Evolutionary conservation across 2,888 invertebrate genomes (phyloP).

Genomic region (Helobdella robusta): DNA sequence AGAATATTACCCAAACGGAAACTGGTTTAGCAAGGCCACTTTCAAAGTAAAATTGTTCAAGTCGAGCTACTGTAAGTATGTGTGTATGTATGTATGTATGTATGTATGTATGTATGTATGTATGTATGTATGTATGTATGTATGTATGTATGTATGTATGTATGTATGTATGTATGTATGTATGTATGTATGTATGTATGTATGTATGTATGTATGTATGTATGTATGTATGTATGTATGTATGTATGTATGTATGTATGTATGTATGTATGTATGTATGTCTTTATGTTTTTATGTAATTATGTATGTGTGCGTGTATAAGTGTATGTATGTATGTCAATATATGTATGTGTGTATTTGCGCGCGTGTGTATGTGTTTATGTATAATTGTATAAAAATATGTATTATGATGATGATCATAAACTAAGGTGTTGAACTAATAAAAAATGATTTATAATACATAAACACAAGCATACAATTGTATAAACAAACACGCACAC

Average conservation of each 20-base stretch:
- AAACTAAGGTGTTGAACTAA: too few relatives aligned
- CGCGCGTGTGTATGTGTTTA: background rate
- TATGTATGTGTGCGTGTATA: slow-evolving; percentile 2
- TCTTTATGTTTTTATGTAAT: background rate
- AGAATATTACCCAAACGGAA: too few relatives aligned
- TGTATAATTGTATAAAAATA: background rate
- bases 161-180: background rate
- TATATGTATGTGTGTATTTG: background rate
- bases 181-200: slow-evolving; percentile 2
- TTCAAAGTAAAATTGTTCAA: too few relatives aligned
- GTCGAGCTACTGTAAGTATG: too few relatives aligned
- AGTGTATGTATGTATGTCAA: background rate
- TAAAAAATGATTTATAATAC: background rate
- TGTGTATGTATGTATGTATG: slow-evolving; percentile 11
- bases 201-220: slow-evolving; percentile 2
- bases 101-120: slow-evolving; percentile 11
- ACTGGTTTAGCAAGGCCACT: too few relatives aligned
- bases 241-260: slow-evolving; percentile 2
- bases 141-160: background rate
- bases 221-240: slow-evolving; percentile 2
- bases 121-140: slow-evolving; percentile 11
- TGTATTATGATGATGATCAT: too few relatives aligned
- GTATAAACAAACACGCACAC: too few relatives aligned
- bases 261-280: slow-evolving; percentile 2
- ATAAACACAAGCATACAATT: background rate